Evolutionary conservation across 2,888 invertebrate genomes (phyloP), one percentile per base, ranked within the genome.

Genomic region (Pasiphila rectangulata): DNA sequence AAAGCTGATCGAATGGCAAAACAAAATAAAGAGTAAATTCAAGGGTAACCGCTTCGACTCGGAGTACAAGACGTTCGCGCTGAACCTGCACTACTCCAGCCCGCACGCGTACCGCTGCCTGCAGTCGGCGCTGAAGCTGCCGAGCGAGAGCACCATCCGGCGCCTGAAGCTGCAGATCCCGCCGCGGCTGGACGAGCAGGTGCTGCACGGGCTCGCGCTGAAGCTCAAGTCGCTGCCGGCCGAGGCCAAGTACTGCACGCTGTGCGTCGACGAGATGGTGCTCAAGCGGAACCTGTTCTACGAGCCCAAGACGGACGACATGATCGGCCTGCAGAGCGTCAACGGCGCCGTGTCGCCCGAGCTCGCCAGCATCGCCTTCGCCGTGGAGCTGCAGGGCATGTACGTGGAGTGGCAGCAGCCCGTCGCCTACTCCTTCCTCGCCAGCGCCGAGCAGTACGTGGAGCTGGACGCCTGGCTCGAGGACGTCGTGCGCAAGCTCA

Each of bases 311-410:
- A 51, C 20, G 4, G 64, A 61, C 24, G 57, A 61, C 46, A 40
- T 64, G 1, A 54, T 60, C 32, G 63, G 62, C 5, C 36, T 63
- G 21, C 61, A 64, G 39, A 61, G 61, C 45, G 50, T 66, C 0
- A 60, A 63, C 46, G 62, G 63, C 7, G 35, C 36, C 36, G 46
- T 57, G 9, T 40, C 59, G 17, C 38, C 50, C 20, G 49, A 24
- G 20, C 6, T 51, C 21, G 9, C 48, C 21, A 12, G 30, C 37
- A 38, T 44, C 12, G 15, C 46, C 42, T 29, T 35, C 24, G 46
- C 42, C 17, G 21, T 50, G n/a, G 41, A 44, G 45, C 41, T 45
- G 27, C 50, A 50, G 23, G 50, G 50, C 32, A 27, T 50, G 24
- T 55, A 46, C 29, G 38, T 40, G 30, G 38, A 24, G 20, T 46